These are phyloP conservation scores for Muscicapa adusta DNA, from an alignment of 2,113 vertebrate genomes.

Conservation along the genomic window DNA sequence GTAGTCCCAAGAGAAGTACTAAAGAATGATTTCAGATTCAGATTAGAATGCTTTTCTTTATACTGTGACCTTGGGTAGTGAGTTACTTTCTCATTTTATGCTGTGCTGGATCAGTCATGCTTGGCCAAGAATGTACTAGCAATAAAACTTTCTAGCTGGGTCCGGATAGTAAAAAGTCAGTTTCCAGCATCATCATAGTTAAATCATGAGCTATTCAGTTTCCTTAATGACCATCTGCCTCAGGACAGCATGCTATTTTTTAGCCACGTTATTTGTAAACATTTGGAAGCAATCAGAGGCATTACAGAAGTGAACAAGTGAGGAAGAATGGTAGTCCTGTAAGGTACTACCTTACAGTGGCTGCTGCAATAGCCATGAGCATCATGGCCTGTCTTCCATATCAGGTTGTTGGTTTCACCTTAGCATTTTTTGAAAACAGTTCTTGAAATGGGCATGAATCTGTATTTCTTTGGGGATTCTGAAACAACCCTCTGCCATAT, in stretches of 20 bases:
- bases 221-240: neutral
- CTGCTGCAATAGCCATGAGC: neutral
- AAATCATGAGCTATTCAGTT: neutral
- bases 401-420: neutral
- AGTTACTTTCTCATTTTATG: neutral
- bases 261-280: neutral
- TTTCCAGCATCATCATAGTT: neutral
- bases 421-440: neutral
- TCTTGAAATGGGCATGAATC: neutral
- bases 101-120: neutral
- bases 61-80: neutral
- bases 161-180: neutral
- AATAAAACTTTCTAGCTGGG: neutral
- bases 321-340: neutral
- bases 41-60: neutral
- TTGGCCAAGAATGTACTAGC: neutral
- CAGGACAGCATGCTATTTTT: neutral
- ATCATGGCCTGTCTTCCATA: neutral
- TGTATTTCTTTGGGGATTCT: neutral
- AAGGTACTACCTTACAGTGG: neutral
- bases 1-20: neutral
- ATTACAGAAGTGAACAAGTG: neutral
- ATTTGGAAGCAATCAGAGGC: neutral
- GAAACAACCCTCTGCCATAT: neutral
- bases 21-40: neutral